Base-by-base conservation (phyloP, 2,888 invertebrate genomes). In the Stratiomys singularior region DNA sequence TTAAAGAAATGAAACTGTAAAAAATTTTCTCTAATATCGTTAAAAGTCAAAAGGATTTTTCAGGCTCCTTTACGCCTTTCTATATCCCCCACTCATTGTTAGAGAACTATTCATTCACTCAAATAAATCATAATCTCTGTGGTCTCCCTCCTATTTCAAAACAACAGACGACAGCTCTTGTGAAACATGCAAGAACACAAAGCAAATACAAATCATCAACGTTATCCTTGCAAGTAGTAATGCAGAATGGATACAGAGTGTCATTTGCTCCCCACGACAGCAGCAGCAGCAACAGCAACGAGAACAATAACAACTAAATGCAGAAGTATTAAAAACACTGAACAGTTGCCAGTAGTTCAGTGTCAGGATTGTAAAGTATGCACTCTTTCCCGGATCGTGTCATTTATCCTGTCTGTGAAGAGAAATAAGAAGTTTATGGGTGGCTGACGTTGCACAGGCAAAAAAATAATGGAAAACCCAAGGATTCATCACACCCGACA, bases 251-350 rank as follows among this genome's bases (percentile, higher is more conserved):
- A 27, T 27, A 27, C 63, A 27, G 27, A 27, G 27, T 63, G 63
- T 27, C 27, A 63, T 63, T 27, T 27, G 25, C 15, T 63, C 63
- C 23, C 27, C 27, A 25, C 23, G 27, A 27, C 27, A 27, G 25
- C 63, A 63, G 11, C 63, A 63, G 63, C 28, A 37, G 3, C 3
- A 37, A n/a, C n/a, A n/a, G n/a, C 27, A 9, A 25, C 23, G 27
- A 27, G 11, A 27, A 15, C 63, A 63, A 9, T 27, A 63, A 27
- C 28, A 37, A 5, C 3, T 5, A 25, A 63, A 63, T 63, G 63
- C 25, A 63, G 63, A 63, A 63, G 27, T n/a, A 25, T 63, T 23
- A 63, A 27, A 63, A 63, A 63, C 63, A 52, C n/a, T 63, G 25
- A 37, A 37, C 9, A 37, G 9, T 9, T 37, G 11, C 63, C 27